Evolutionary conservation across 2,797 vertebrate genomes (phyloP), one percentile per base, ranked within the genome.

Genomic region (Karalla daura): DNA sequence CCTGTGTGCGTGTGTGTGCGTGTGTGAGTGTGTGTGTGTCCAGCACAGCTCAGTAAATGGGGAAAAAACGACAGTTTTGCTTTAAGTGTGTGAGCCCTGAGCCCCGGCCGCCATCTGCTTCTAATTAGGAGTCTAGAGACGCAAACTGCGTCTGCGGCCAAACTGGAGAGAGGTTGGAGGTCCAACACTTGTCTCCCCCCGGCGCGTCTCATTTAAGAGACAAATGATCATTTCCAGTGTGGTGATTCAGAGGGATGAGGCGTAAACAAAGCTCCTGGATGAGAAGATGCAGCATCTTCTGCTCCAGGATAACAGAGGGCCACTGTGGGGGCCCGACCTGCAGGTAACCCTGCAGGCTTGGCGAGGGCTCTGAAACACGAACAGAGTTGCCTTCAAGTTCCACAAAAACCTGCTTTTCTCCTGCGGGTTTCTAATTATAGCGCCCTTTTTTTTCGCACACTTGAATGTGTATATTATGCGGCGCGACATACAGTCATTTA

Each of bases 321-420:
- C 66, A 88, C 88, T 93, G 81, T 87, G 70, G 53, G 87, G 86
- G 23, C n/a, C 56, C 85, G 91, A 94, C 93, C 94, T 94, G 82
- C 87, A 90, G 76, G 84, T 94, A 94, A 95, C 93, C 93, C 83
- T 39, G 81, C 87, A 81, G 88, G 63, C 84, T 91, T 94, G 94
- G 93, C 92, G 91, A 47, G 43, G 81, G 87, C 85, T 60, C 61
- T 76, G 55, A n/a, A 74, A 89, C 91, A 85, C 56, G 78, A 95
- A 93, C 92, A 93, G 93, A 84, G 91, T 91, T 83, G 86, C 93
- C 91, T 95, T 92, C 68, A 91, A 84, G 88, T 86, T 70, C 52
- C 69, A 84, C 91, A 83, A 88, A n/a, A 94, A 80, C 74, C 82
- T 84, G 92, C 88, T 88, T 93, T 81, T 89, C 71, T 85, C 88